phyloP scores from a whole-genome alignment of 35 echinoderm and acorn worm genomes.

The Apostichopus parvimensis region DNA sequence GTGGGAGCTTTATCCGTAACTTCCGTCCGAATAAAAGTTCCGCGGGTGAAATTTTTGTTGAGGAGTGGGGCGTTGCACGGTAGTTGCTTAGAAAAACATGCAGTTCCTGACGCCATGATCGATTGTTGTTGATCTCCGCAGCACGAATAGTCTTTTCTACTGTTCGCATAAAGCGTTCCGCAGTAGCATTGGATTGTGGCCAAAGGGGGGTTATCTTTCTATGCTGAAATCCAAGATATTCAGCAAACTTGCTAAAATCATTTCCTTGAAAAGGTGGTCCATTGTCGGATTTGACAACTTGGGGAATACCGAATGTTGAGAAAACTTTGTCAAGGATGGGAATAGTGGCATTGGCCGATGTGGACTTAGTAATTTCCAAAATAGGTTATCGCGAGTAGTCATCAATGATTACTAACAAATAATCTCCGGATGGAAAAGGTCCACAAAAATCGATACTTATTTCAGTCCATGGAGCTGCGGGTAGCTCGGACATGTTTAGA shows the following conservation, averaged over 20 bases:
- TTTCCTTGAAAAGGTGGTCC: conserved; percentile 43
- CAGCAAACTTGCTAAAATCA: conserved; percentile 37
- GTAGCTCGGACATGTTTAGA: conserved; percentile 57
- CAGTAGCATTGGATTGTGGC: conserved; percentile 35
- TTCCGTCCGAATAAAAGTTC: neutral
- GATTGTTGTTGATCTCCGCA: neutral
- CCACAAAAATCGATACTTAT: conserved; percentile 31
- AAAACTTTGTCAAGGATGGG: conserved; percentile 73
- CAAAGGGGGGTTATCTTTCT: conserved; percentile 41
- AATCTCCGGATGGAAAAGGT: conserved; percentile 53
- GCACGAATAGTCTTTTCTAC: conserved; percentile 37
- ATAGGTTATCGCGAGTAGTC: conserved; percentile 72
- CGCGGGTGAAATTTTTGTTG: conserved; percentile 31
- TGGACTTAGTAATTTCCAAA: conserved; percentile 64
- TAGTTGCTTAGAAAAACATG: conserved; percentile 50
- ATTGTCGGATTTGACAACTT: conserved; percentile 72
- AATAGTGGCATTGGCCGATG: conserved; percentile 61
- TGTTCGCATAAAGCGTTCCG: conserved; percentile 49
- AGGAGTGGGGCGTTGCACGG: conserved; percentile 30
- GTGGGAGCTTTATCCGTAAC: conserved; percentile 26
- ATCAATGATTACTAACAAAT: conserved; percentile 65
- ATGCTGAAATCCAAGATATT: conserved; percentile 41
- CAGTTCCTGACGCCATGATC: conserved; percentile 29
- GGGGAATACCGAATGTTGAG: conserved; percentile 58
- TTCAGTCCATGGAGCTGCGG: neutral